These are phyloP conservation scores for Silurus aristotelis DNA, from an alignment of 2,797 vertebrate species.

Conservation along the genomic window DNA sequence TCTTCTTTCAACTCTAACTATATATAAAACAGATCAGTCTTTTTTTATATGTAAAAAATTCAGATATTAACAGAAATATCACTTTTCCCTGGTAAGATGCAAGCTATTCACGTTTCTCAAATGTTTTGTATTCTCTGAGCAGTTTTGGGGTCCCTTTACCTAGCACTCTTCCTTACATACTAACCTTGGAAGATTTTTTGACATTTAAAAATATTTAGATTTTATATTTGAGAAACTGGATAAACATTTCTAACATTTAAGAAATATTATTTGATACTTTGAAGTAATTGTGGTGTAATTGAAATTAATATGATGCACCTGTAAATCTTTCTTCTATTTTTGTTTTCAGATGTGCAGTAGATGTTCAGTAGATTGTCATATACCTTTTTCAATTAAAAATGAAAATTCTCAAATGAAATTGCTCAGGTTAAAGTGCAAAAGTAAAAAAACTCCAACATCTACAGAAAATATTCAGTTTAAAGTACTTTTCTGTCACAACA, in stretches of 20 bases:
- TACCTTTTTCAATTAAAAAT: no score
- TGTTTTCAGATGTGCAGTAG: background rate
- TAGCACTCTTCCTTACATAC: no score
- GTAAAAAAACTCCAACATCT: no score
- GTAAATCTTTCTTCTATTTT: background rate
- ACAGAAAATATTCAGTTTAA: no score
- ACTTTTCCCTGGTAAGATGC: background rate
- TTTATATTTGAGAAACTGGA: background rate
- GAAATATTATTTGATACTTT: background rate
- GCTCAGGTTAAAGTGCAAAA: no score
- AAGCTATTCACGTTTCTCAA: background rate
- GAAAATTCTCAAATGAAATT: no score
- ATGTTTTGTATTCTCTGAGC: background rate
- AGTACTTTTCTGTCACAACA: no score
- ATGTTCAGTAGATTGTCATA: background rate
- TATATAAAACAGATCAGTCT: background rate
- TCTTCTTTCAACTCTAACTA: no score
- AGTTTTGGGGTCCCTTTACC: background rate
- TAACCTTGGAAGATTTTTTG: background rate
- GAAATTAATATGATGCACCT: background rate
- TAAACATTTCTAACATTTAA: background rate
- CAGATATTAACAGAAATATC: background rate
- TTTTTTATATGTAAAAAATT: background rate
- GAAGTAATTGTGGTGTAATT: no score
- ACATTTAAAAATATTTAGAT: background rate